These are phyloP conservation scores for Macrotus californicus DNA, from an alignment of 2,113 vertebrate genomes.

Conservation along the genomic window DNA sequence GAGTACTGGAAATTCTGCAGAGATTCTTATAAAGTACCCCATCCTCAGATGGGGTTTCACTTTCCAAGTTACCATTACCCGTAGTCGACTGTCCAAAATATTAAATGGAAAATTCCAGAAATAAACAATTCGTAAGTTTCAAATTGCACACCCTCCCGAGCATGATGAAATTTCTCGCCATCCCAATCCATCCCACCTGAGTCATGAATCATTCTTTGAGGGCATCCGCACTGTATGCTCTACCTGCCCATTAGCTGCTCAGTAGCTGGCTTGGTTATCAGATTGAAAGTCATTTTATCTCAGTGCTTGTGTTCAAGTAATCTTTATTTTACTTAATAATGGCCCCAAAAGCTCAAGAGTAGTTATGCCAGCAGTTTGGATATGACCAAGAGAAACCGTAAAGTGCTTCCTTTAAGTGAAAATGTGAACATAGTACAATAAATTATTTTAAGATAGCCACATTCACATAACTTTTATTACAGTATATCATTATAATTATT, in stretches of 20 bases:
- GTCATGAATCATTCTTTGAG: not conserved
- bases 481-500: not conserved
- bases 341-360: not conserved
- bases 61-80: not conserved
- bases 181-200: not conserved
- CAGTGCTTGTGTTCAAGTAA: not conserved
- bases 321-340: not conserved
- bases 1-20: not conserved
- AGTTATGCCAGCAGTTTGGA: not conserved
- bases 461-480: not conserved
- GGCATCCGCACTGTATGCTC: not conserved
- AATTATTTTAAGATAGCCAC: not conserved
- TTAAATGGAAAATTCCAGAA: not conserved
- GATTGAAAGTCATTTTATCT: not conserved
- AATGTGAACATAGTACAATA: not conserved
- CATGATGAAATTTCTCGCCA: not conserved
- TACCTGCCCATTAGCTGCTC: not conserved
- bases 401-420: not conserved
- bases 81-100: not conserved
- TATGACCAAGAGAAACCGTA: not conserved
- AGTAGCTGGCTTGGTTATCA: not conserved
- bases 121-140: not conserved
- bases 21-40: not conserved
- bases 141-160: not conserved
- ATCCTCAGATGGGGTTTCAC: not conserved